Evolutionary conservation across 2,888 invertebrate genomes (phyloP).

Genomic region (Silvanus unidentatus): DNA sequence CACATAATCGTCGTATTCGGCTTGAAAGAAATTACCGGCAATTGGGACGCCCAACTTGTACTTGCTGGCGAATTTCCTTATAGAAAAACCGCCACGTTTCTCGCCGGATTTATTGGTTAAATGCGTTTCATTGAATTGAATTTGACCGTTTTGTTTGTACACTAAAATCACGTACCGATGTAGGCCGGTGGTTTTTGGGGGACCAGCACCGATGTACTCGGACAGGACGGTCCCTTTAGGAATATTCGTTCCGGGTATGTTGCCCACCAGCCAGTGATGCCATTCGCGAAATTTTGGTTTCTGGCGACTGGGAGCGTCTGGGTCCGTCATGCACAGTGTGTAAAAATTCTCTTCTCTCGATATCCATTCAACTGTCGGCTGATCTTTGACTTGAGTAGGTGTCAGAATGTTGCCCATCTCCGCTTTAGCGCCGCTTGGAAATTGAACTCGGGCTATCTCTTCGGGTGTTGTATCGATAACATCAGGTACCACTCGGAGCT

Average conservation of each 20-base stretch:
- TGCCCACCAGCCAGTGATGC: constrained; percentile 74
- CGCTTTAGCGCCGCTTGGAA: constrained; percentile 39
- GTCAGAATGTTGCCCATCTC: constrained; percentile 60
- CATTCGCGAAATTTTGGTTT: constrained; percentile 68
- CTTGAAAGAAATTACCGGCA: constrained; percentile 85
- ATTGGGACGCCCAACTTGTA: constrained; percentile 75
- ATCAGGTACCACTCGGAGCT: constrained; percentile 54
- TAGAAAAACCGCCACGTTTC: constrained; percentile 58
- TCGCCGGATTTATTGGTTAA: constrained; percentile 44
- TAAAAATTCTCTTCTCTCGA: constrained; percentile 26
- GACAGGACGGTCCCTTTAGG: constrained; percentile 56
- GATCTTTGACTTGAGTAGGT: constrained; percentile 64
- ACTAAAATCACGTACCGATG: constrained; percentile 69
- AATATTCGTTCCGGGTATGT: constrained; percentile 60
- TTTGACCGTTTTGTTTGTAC: constrained; percentile 35
- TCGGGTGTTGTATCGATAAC: constrained; percentile 57
- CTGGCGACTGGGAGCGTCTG: constrained; percentile 69
- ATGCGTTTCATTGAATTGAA: constrained; percentile 31
- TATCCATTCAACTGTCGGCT: constrained; percentile 40
- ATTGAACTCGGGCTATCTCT: constrained; percentile 46
- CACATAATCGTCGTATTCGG: constrained; percentile 84
- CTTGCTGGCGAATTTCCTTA: constrained; percentile 69
- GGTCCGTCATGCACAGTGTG: constrained; percentile 55
- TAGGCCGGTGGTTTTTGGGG: constrained; percentile 64
- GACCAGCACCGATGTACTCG: constrained; percentile 63